phyloP scores from a whole-genome alignment of 2,797 vertebrate species.

The Pseudochirops cupreus region DNA sequence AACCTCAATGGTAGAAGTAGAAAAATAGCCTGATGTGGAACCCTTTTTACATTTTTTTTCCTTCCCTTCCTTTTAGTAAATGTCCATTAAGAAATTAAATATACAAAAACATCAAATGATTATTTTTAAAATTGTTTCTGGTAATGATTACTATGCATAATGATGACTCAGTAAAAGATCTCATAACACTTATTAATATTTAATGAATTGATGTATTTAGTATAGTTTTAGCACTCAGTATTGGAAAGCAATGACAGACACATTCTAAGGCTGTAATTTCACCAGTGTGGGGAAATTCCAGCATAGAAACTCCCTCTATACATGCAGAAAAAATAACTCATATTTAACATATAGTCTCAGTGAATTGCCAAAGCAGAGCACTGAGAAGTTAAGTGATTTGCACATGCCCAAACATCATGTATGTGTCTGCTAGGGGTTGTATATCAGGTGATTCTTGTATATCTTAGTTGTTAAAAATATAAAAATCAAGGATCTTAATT shows the following conservation, averaged over 20 bases:
- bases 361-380: too few species aligned
- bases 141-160: background rate
- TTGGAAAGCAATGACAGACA: background rate
- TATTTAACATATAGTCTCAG: background rate
- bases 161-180: background rate
- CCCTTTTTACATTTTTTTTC: slow-evolving; percentile 1
- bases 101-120: too few species aligned
- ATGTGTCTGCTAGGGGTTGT: background rate
- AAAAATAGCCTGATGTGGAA: slow-evolving; percentile 19
- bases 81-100: background rate
- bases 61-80: background rate
- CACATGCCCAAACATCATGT: too few species aligned
- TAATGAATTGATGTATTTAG: background rate
- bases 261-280: background rate
- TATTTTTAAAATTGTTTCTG: background rate
- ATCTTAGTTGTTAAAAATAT: slow-evolving; percentile 13
- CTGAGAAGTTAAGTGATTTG: too few species aligned
- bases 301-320: background rate
- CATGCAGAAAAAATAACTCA: background rate
- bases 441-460: slow-evolving; percentile 19
- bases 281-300: background rate
- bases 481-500: slow-evolving; percentile 27
- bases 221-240: background rate
- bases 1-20: background rate
- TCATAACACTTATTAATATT: background rate